A percentile compares a stretch with the other conserved stretches of the same genome.
Conservation (phyloP, 2,113 vertebrate genomes). For the Crotalus helleri region DNA sequence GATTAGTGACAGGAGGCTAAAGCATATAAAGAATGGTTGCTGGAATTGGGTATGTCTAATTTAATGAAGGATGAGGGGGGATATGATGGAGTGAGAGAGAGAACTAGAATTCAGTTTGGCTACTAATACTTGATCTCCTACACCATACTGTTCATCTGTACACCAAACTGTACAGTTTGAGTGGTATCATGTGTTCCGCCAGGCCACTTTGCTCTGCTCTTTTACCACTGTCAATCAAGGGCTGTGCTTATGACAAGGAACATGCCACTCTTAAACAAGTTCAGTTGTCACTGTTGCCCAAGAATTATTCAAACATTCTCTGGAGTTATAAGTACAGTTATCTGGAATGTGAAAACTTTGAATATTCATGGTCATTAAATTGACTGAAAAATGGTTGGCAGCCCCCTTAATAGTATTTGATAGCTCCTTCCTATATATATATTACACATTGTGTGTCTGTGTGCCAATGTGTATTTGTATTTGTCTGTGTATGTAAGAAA, state of each 20-base stretch:
- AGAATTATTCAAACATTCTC: conserved; percentile 29
- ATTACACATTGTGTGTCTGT: background rate
- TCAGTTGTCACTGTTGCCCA: conserved; percentile 32
- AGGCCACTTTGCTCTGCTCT: conserved; percentile 29
- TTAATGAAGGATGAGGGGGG: no score
- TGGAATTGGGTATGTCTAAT: no score
- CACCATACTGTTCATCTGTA: background rate
- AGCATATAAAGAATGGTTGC: no score
- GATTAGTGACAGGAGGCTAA: no score
- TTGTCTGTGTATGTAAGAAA: background rate
- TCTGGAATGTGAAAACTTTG: conserved; percentile 1
- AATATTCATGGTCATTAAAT: background rate
- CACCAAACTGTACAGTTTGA: conserved; percentile 25
- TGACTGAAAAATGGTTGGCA: background rate
- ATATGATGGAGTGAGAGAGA: no score
- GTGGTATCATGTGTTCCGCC: conserved; percentile 31
- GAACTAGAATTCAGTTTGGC: background rate
- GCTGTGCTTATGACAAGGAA: conserved; percentile 46
- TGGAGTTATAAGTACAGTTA: background rate
- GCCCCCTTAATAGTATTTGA: background rate
- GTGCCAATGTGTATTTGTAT: background rate
- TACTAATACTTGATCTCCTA: background rate
- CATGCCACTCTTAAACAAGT: background rate
- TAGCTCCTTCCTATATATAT: background rate
- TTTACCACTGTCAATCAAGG: conserved; percentile 42